Base-by-base conservation (phyloP, 2,888 invertebrate genomes). In the Ischnura elegans region DNA sequence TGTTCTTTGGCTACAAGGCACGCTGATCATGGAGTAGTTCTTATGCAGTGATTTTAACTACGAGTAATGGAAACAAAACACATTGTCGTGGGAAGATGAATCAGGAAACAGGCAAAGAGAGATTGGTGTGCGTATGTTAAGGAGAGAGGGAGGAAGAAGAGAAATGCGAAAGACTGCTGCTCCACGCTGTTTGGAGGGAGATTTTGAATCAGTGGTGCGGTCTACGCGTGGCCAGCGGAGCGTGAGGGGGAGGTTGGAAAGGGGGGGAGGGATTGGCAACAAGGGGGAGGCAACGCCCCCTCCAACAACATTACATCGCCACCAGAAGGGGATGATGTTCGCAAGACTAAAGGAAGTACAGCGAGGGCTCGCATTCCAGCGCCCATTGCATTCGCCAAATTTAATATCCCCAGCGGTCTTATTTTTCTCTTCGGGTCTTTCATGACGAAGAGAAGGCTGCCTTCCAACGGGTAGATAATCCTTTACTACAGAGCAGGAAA, bases 181-280 rank as follows among this genome's bases (percentile, higher is more conserved):
- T n/a, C n/a, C n/a, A n/a, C n/a, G n/a, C n/a, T n/a, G n/a, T n/a
- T n/a, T n/a, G 25, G 8, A 36, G 21, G 8, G 45, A n/a, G 86
- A 86, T 45, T 86, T 86, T 86, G 86, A 86, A 45, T 86, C 86
- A 86, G 43, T 86, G 86, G 25, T 86, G 86, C 86, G 86, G 86
- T 43, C 46, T 36, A 43, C 61, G 25, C 61, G 61, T 43, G 85
- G 45, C 45, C 43, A n/a, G 45, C 43, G n/a, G 86, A 76, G 25
- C 36, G 76, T 76, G 5, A 76, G 36, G 46, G 42, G 21, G n/a
- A n/a, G n/a, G n/a, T n/a, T n/a, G n/a, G n/a, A n/a, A n/a, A n/a
- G 86, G 45, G 8, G 86, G 4, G 43, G 21, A 45, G 46, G 43
- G 86, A 46, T 43, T 46, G 46, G 86, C 45, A n/a, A 5, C n/a